A percentile compares a stretch with the other conserved stretches of the same genome.
Conservation (phyloP, 2,113 vertebrate species). For the Hemiscyllium ocellatum region DNA sequence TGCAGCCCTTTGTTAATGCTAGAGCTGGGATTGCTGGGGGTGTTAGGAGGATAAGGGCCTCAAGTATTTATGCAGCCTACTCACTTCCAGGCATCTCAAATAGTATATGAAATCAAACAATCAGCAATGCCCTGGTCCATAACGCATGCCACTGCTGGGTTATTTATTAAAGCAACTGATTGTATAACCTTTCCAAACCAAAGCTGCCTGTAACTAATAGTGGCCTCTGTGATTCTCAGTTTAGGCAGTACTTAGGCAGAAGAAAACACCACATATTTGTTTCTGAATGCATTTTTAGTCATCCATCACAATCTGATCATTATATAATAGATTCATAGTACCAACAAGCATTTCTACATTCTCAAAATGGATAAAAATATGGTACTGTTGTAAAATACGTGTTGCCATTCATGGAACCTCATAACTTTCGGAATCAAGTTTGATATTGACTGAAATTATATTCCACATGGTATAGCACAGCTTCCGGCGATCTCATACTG, state of each 20-base stretch:
- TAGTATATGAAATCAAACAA: not conserved
- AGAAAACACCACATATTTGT: not conserved
- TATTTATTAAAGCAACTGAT: not conserved
- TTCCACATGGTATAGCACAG: not conserved
- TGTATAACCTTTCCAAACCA: not conserved
- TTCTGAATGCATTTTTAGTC: not conserved
- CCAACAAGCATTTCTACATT: not conserved
- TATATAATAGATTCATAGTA: not conserved
- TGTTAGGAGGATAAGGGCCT: not conserved
- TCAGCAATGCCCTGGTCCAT: not conserved
- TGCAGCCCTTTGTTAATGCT: not conserved
- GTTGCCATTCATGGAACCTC: not conserved
- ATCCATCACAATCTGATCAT: not conserved
- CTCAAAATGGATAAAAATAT: not conserved
- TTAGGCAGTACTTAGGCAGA: not conserved
- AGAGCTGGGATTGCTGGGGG: not conserved
- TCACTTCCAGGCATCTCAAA: not conserved
- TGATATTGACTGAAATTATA: not conserved
- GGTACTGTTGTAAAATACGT: not conserved
- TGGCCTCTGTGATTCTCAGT: not conserved
- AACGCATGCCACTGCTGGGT: not conserved
- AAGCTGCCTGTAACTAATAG: not conserved
- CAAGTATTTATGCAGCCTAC: not conserved
- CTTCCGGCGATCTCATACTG: not conserved
- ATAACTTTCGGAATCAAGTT: not conserved